Evolutionary conservation across 92 coral and sea anemone genomes (phyloP).

Genomic region (Plumapathes pennacea): DNA sequence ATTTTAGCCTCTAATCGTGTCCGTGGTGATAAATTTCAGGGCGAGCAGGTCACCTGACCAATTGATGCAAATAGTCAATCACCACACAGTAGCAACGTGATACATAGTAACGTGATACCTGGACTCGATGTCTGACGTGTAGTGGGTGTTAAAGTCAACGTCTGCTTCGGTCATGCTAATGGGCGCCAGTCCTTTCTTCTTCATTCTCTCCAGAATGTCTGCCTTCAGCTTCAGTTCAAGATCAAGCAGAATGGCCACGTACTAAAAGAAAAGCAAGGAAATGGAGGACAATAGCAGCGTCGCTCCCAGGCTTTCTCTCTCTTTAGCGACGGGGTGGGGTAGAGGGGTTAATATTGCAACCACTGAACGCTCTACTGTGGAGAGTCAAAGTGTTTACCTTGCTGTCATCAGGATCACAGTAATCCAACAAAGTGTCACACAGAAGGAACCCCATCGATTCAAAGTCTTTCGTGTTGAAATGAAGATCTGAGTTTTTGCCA

Average conservation of each 20-base stretch:
- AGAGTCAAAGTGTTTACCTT: conserved; percentile 44
- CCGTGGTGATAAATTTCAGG: no score
- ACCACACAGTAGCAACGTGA: not conserved
- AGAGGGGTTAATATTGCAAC: no score
- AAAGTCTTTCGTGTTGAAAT: conserved; percentile 79
- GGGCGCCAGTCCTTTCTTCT: conserved; percentile 71
- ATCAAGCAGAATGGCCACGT: conserved; percentile 61
- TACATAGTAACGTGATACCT: conserved; percentile 32
- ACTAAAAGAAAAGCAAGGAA: conserved; percentile 39
- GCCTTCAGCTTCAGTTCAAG: conserved; percentile 71
- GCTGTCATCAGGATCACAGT: conserved; percentile 86
- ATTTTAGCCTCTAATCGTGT: no score
- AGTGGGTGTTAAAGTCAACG: conserved; percentile 72
- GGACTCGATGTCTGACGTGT: conserved; percentile 85
- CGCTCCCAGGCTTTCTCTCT: no score
- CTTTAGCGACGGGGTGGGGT: no score
- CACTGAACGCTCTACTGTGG: no score
- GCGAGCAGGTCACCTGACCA: no score
- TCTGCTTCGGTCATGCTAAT: conserved; percentile 76
- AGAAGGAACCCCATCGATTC: conserved; percentile 94
- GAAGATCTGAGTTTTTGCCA: conserved; percentile 74
- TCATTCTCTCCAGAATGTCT: conserved; percentile 76
- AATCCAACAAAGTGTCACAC: conserved; percentile 89
- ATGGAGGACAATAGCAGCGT: no score
- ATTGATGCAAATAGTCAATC: no score